Evolutionary conservation across 64 coral and sea anemone species (phyloP), one percentile per base, ranked within the genome.

Genomic region (Porites lutea): DNA sequence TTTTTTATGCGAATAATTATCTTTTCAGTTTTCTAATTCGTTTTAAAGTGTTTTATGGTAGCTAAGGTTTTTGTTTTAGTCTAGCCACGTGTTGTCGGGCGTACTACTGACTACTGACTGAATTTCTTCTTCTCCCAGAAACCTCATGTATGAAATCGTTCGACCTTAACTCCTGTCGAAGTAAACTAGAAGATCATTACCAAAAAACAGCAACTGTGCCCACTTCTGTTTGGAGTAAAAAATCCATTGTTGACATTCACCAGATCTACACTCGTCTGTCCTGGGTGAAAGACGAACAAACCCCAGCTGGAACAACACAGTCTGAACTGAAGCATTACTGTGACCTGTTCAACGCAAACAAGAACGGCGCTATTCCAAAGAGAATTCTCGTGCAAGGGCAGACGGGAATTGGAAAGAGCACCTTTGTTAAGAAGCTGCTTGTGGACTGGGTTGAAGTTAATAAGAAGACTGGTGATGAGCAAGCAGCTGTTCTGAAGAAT

Each of bases 241-340:
- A 5, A 54, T 78, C 2, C 15, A 1, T 19, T 5, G 75, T 78
- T 53, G 51, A 78, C 75, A 78, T 78, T 57, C 75, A 78, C 19
- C 5, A 54, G 75, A 54, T 78, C 14, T 78, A 78, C 75, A 78
- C 75, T 54, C 75, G 75, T 1, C 52, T 78, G 51, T 78, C 65
- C 5, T 57, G 74, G 74, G 74, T 77, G 74, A 77, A 77, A 37
- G 12, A 77, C 48, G 47, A 77, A 51, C 74, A 77, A 77, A 77
- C 27, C 49, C 74, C 74, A 77, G 45, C 74, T 15, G 74, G 74
- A 4, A 51, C 13, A 48, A 14, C 74, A 77, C 74, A 77, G 9
- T 77, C 74, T 37, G 18, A 77, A 48, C 74, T 77, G 13, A 77
- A 51, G 16, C 74, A 77, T 77, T 74, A 47, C 45, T 15, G 37